Percentiles rank a stretch among this genome's conserved stretches.
These are phyloP conservation scores for Adela reaumurella DNA, from an alignment of 2,888 invertebrate species.

Conservation along the genomic window DNA sequence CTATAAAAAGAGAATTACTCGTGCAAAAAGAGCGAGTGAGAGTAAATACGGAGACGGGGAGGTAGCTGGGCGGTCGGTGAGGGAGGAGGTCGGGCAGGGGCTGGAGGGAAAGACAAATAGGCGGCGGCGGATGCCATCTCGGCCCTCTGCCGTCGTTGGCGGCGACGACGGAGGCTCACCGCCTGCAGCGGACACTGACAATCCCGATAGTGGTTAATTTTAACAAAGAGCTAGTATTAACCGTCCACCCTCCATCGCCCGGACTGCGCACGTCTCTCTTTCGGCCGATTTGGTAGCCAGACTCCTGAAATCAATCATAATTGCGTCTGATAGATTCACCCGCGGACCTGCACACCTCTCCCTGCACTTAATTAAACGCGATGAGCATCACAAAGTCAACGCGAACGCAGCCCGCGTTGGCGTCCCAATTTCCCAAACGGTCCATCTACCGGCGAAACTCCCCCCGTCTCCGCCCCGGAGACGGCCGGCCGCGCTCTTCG, in stretches of 20 bases:
- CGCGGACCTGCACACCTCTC: too few relatives aligned
- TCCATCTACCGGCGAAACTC: too few relatives aligned
- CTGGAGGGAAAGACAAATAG: slow-evolving; percentile 20
- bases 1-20: slow-evolving; percentile 30
- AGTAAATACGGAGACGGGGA: slow-evolving; percentile 30
- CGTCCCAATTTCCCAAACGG: too few relatives aligned
- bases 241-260: slow-evolving; percentile 23
- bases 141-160: background rate
- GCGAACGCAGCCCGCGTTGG: too few relatives aligned
- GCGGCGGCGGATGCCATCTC: slow-evolving; percentile 16
- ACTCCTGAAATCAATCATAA: too few relatives aligned
- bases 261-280: too few relatives aligned
- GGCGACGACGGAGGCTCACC: background rate
- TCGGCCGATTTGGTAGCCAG: too few relatives aligned
- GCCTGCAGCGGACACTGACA: slow-evolving; percentile 31
- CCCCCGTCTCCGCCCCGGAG: too few relatives aligned
- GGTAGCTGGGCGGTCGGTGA: slow-evolving; percentile 22
- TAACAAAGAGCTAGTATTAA: slow-evolving; percentile 52
- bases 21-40: slow-evolving; percentile 30
- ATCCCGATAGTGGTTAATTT: slow-evolving; percentile 53
- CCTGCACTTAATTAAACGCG: too few relatives aligned
- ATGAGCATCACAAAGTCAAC: too few relatives aligned
- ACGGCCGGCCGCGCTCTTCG: too few relatives aligned
- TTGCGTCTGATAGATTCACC: too few relatives aligned
- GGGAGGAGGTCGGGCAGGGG: slow-evolving; percentile 20